Percentiles rank a stretch among this genome's conserved stretches.
Conservation (phyloP, 2,113 vertebrate species). For the Mus spicilegus region DNA sequence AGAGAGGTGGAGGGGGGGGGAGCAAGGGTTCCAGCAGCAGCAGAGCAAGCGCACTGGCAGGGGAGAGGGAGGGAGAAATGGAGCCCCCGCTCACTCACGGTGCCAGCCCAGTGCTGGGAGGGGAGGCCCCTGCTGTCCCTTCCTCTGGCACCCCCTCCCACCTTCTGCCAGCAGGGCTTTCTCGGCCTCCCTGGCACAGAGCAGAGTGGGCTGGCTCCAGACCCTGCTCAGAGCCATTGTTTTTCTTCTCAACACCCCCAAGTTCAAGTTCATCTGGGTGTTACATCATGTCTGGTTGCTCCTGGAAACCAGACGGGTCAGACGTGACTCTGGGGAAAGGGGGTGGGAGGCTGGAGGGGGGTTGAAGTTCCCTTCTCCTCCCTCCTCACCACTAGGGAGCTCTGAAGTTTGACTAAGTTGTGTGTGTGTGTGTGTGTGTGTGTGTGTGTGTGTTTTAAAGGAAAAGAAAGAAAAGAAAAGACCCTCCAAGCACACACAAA, state of each 20-base stretch:
- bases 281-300: slow-evolving; percentile 97
- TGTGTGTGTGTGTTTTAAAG: neutral
- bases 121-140: slow-evolving; percentile 73
- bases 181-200: slow-evolving; percentile 90
- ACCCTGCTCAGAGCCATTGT: slow-evolving; percentile 85
- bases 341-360: slow-evolving; percentile 85
- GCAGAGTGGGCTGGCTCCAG: slow-evolving; percentile 88
- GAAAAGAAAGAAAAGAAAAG: neutral
- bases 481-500: slow-evolving; percentile 69
- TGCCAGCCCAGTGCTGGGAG: slow-evolving; percentile 73
- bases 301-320: slow-evolving; percentile 92
- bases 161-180: slow-evolving; percentile 82
- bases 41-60: neutral
- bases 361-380: slow-evolving; percentile 80
- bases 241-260: slow-evolving; percentile 88
- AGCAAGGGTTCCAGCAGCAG: neutral
- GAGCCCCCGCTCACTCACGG: neutral
- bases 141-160: slow-evolving; percentile 81
- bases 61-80: neutral
- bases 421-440: neutral
- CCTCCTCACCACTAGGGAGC: slow-evolving; percentile 87
- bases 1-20: neutral
- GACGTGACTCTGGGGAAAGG: slow-evolving; percentile 91
- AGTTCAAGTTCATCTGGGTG: slow-evolving; percentile 94
- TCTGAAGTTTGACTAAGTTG: slow-evolving; percentile 79